These are phyloP conservation scores for Alces alces DNA, from an alignment of 2,113 vertebrate genomes.

Conservation along the genomic window DNA sequence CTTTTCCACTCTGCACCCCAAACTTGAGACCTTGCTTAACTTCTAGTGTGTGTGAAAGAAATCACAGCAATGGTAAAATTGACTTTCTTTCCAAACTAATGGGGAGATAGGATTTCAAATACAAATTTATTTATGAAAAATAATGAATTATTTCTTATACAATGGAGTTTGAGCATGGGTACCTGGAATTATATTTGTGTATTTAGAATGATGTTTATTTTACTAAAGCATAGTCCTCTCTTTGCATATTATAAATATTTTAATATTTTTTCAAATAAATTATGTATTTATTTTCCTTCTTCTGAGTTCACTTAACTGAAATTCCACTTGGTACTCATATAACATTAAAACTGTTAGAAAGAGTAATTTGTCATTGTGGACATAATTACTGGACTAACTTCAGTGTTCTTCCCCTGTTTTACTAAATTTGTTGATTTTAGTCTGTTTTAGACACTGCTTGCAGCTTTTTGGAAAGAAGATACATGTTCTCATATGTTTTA, in stretches of 20 bases:
- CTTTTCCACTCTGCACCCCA: background rate
- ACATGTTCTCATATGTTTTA: constrained; percentile 52
- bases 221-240: background rate
- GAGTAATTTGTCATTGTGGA: constrained; percentile 27
- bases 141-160: background rate
- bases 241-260: background rate
- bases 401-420: background rate
- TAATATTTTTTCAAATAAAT: background rate
- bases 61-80: background rate
- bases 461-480: constrained; percentile 42
- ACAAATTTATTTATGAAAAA: background rate
- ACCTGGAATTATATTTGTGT: background rate
- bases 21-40: background rate
- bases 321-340: background rate
- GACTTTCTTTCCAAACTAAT: background rate
- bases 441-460: constrained; percentile 33
- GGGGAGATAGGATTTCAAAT: background rate
- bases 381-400: constrained; percentile 14
- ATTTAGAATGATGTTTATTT: background rate
- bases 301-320: background rate
- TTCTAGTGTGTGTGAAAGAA: background rate
- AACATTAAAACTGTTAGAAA: constrained; percentile 9
- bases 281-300: background rate
- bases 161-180: background rate
- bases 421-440: constrained; percentile 31